These are phyloP conservation scores for Eunapius fragilis DNA, from an alignment of 37 sponge, comb jelly and placozoan species.

Conservation along the genomic window DNA sequence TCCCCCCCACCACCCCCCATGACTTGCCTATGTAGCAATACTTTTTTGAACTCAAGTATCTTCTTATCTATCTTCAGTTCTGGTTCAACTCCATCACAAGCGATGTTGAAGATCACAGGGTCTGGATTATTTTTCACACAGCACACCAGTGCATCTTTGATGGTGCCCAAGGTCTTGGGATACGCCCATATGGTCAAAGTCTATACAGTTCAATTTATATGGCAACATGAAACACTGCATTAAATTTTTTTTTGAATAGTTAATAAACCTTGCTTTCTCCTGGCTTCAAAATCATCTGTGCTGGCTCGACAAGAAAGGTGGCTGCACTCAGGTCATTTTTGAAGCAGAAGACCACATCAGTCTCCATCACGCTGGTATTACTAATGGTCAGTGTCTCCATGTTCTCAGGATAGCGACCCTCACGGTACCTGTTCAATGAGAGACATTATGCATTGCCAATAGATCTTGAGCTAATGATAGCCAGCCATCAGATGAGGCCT, in stretches of 20 bases:
- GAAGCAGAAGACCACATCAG: conserved; percentile 84
- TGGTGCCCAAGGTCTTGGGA: conserved; percentile 72
- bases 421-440: conserved; percentile 58
- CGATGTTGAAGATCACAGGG: conserved; percentile 76
- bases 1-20: no score
- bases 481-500: no score
- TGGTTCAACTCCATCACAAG: conserved; percentile 88
- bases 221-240: not conserved
- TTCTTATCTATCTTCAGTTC: conserved; percentile 92
- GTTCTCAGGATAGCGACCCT: conserved; percentile 91
- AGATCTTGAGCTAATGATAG: no score
- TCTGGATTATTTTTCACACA: conserved; percentile 92
- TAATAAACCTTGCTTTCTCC: conserved; percentile 78
- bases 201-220: conserved; percentile 10
- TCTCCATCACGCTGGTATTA: conserved; percentile 70
- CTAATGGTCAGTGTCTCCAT: conserved; percentile 88
- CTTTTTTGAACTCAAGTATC: conserved; percentile 88
- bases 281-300: conserved; percentile 75
- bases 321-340: conserved; percentile 77
- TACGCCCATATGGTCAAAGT: conserved; percentile 92
- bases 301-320: conserved; percentile 93
- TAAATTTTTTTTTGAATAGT: not conserved
- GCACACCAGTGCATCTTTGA: conserved; percentile 86
- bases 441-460: no score
- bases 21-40: conserved; percentile 81